A percentile compares a stretch with the other conserved stretches of the same genome.
These are phyloP conservation scores for Prinia subflava DNA, from an alignment of 2,113 vertebrate genomes.

Conservation along the genomic window DNA sequence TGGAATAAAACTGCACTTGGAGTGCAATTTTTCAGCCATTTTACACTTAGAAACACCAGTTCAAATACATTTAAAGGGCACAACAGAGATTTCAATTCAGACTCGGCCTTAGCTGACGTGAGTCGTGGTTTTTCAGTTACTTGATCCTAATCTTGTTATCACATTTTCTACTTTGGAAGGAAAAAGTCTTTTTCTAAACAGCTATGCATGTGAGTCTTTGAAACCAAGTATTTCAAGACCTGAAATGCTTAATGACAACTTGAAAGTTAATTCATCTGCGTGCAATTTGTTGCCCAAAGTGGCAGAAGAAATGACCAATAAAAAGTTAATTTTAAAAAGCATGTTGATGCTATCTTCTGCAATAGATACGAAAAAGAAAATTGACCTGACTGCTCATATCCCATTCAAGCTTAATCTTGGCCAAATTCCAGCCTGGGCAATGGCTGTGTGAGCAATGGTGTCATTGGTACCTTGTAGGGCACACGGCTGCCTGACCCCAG, in stretches of 20 bases:
- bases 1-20: not conserved
- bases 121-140: not conserved
- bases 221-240: not conserved
- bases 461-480: not conserved
- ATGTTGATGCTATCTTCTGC: not conserved
- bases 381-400: not conserved
- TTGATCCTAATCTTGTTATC: not conserved
- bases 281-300: not conserved
- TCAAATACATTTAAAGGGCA: not conserved
- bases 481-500: accelerated
- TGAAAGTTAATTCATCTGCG: not conserved
- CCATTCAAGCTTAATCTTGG: not conserved
- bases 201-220: not conserved
- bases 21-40: not conserved
- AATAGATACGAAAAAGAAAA: not conserved
- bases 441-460: not conserved
- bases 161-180: not conserved
- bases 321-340: not conserved
- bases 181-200: not conserved
- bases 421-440: not conserved
- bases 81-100: not conserved
- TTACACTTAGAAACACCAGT: not conserved
- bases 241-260: not conserved
- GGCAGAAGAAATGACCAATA: not conserved
- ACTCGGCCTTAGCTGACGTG: not conserved